Percentiles rank a stretch among this genome's conserved stretches.
These are phyloP conservation scores for Anoncus sp. DNA, from an alignment of 2,888 invertebrate species.

Conservation along the genomic window DNA sequence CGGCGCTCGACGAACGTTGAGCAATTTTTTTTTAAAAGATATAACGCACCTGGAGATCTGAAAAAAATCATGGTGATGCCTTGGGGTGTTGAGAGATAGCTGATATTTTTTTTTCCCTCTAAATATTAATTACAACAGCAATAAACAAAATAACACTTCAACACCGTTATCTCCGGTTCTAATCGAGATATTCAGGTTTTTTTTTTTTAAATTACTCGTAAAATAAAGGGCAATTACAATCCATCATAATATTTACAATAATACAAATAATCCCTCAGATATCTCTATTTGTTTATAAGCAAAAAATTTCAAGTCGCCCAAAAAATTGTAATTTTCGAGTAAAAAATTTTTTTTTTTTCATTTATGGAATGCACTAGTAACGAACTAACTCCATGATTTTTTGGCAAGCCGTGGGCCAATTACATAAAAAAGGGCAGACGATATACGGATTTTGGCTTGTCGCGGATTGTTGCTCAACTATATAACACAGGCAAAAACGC, in stretches of 20 bases:
- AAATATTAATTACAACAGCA: not conserved
- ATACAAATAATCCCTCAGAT: not conserved
- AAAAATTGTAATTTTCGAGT: no score
- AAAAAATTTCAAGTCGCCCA: no score
- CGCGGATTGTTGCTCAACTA: no score
- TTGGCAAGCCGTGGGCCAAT: not conserved
- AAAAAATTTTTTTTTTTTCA: no score
- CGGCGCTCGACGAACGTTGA: not conserved
- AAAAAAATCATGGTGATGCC: conserved; percentile 5
- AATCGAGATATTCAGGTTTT: not conserved
- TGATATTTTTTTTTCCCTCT: not conserved
- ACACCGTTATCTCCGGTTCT: no score
- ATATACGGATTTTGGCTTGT: not conserved
- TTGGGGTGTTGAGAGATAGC: conserved; percentile 8
- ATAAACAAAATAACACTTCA: not conserved
- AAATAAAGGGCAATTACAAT: not conserved
- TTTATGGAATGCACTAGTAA: not conserved
- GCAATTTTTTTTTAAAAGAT: conserved; percentile 2
- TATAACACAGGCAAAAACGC: no score
- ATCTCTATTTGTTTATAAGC: not conserved
- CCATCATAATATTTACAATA: conserved; percentile 1
- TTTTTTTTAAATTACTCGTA: not conserved
- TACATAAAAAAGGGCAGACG: not conserved
- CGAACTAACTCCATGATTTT: not conserved
- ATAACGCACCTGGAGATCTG: conserved; percentile 8